Evolutionary conservation across 2,113 vertebrate species (phyloP), one percentile per base, ranked within the genome.

Genomic region (Oryzias celebensis): DNA sequence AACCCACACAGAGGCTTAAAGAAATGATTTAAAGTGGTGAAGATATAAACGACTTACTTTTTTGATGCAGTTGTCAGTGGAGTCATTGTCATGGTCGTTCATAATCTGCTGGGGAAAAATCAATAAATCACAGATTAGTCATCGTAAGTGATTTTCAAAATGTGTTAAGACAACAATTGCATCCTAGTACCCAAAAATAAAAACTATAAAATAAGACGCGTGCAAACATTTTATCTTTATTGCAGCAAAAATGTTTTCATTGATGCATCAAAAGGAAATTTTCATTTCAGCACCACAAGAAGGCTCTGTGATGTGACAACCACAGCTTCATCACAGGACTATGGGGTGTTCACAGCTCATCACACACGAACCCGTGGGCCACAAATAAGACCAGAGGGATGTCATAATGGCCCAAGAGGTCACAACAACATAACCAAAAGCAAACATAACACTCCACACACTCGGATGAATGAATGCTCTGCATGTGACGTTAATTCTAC

Each of bases 51-150:
- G 2, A 55, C 93, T 85, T 96, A 99, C 97, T 96, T 99, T 99
- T 87, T 93, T 95, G 58, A 95, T 87, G 75, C 90, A 95, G 90
- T 93, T 91, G 66, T 97, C 96, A 43, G 93, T 94, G 17, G 95
- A 90, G 0, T 90, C 82, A 18, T 90, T 89, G 48, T 96, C 96
- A 0, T 93, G 88, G 84, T 98, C 95, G 0, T 93, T 93, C 89
- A 97, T 92, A 73, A 98, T 95, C 88, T 95, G 93, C 91, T 92
- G 52, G 50, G 65, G 48, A 73, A 73, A 69, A 74, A 72, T 72
- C 4, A 52, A 20, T 5, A 48, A 10, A 48, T 1, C n/a, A 18
- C 20, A 48, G 20, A 48, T 12, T 10, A 12, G 4, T 17, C 15
- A 16, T 45, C 3, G 51, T 8, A 45, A 0, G 46, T 13, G 50